These are phyloP conservation scores for Rhagophthalmus giganteus DNA, from an alignment of 2,888 invertebrate species.

Conservation along the genomic window DNA sequence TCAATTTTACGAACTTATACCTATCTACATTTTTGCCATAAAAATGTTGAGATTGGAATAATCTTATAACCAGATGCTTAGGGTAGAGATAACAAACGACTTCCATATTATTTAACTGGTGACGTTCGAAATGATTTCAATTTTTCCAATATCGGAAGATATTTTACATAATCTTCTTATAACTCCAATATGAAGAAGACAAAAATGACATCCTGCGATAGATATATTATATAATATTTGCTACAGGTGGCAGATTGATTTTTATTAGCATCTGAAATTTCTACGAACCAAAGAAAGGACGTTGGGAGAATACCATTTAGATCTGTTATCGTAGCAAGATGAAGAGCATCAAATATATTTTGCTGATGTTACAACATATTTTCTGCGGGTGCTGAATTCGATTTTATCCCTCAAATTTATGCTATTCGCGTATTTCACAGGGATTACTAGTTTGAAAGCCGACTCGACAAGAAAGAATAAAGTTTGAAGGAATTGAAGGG, in stretches of 20 bases:
- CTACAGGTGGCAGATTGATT: slow-evolving; percentile 41
- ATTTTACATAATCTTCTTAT: no score
- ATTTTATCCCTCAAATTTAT: slow-evolving; percentile 39
- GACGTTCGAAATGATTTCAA: no score
- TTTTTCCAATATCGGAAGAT: no score
- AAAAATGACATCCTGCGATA: slow-evolving; percentile 9
- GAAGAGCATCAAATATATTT: slow-evolving; percentile 40
- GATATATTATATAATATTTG: slow-evolving; percentile 22
- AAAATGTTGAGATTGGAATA: no score
- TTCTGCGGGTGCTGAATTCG: slow-evolving; percentile 41
- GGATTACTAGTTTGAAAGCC: slow-evolving; percentile 38
- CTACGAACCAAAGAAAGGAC: slow-evolving; percentile 33
- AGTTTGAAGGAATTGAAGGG: slow-evolving; percentile 29
- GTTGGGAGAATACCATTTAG: slow-evolving; percentile 37
- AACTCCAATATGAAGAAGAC: slow-evolving; percentile 5
- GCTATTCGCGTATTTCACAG: slow-evolving; percentile 37
- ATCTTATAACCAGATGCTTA: no score
- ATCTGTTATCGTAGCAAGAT: slow-evolving; percentile 37
- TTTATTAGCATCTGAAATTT: slow-evolving; percentile 36
- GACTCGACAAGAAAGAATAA: slow-evolving; percentile 28
- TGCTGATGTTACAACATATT: slow-evolving; percentile 41
- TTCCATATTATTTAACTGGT: no score
- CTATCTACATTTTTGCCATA: no score
- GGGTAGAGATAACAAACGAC: no score
- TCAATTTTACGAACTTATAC: no score